Evolutionary conservation across 35 echinoderm and acorn worm species (phyloP).

Genomic region (Stichopus chloronotus): DNA sequence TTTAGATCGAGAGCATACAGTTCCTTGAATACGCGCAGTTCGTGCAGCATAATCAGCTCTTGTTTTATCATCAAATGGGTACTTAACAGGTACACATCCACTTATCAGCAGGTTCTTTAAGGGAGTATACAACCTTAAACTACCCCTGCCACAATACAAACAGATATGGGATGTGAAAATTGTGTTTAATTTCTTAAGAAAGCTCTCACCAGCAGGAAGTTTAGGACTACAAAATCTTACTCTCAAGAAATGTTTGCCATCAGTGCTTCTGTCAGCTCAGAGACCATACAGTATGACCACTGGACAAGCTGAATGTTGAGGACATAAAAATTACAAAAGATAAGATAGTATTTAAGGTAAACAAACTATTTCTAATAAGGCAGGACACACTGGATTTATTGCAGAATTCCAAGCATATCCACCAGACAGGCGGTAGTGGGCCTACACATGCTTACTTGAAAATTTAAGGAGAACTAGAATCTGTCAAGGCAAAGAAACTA

Average conservation of each 20-base stretch:
- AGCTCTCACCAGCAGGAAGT: not conserved
- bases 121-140: constrained; percentile 41
- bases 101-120: constrained; percentile 26
- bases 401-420: constrained; percentile 24
- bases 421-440: not conserved
- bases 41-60: constrained; percentile 50
- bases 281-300: constrained; percentile 20
- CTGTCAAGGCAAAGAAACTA: not conserved
- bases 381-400: constrained; percentile 7
- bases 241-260: not conserved
- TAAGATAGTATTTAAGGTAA: constrained; percentile 18
- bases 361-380: constrained; percentile 20
- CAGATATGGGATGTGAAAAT: constrained; percentile 36
- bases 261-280: constrained; percentile 9
- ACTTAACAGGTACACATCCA: not conserved
- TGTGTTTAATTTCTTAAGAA: constrained; percentile 42
- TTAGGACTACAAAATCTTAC: constrained; percentile 9
- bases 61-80: not conserved
- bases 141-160: constrained; percentile 17
- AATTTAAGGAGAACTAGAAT: constrained; percentile 13
- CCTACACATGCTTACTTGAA: constrained; percentile 11
- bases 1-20: constrained; percentile 56
- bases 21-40: constrained; percentile 64
- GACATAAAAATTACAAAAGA: constrained; percentile 1
- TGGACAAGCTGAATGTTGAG: constrained; percentile 11